Conservation (phyloP, 2,113 vertebrate genomes). For the Anthoscopus minutus region DNA sequence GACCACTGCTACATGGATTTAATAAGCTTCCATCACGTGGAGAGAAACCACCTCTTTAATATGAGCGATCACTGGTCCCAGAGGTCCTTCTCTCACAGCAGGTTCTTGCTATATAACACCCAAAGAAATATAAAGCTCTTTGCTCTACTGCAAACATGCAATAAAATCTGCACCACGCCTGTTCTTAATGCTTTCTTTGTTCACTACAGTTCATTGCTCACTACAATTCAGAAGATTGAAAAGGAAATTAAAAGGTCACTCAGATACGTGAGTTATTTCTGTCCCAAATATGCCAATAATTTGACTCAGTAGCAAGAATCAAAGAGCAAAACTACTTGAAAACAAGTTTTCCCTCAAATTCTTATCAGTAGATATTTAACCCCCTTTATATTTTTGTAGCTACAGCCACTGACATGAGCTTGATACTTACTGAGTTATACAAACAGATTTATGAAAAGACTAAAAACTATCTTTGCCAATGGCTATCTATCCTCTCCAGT, state of each 20-base stretch:
- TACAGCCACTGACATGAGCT: background rate
- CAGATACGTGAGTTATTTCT: background rate
- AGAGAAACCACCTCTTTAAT: background rate
- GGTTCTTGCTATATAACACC: background rate
- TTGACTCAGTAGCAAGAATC: background rate
- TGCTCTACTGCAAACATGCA: background rate
- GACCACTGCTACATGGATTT: background rate
- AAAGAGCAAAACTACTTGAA: background rate
- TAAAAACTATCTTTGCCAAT: background rate
- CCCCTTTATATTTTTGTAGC: background rate
- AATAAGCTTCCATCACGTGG: fast-evolving
- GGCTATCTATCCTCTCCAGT: background rate
- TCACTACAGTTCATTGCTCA: background rate
- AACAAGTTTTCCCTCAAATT: background rate
- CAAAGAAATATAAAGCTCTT: background rate
- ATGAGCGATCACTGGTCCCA: background rate
- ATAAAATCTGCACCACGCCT: background rate
- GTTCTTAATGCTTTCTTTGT: slow-evolving; percentile 26
- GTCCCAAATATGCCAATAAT: background rate
- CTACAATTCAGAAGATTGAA: background rate
- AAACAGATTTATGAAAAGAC: background rate
- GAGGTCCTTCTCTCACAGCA: background rate
- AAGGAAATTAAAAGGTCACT: slow-evolving; percentile 26
- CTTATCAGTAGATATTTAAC: background rate
- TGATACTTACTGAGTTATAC: background rate